These are phyloP conservation scores for Heliconius sara DNA, from an alignment of 2,888 invertebrate species.

Conservation along the genomic window DNA sequence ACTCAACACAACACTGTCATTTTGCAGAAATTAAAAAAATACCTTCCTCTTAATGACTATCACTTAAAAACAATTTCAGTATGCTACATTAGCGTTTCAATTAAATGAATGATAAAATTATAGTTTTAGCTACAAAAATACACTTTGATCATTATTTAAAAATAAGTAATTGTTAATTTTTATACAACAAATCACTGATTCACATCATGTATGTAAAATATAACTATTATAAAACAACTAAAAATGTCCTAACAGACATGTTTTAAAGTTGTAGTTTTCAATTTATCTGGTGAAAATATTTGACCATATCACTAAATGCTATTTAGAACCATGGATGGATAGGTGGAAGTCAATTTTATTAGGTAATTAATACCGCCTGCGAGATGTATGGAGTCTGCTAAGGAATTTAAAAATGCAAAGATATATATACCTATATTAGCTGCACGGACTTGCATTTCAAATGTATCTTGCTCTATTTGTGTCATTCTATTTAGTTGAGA, in stretches of 20 bases:
- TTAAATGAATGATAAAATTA: too few species aligned
- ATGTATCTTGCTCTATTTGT: conserved; percentile 97
- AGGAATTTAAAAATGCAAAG: not conserved
- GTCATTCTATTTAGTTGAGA: conserved; percentile 94
- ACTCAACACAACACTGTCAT: too few species aligned
- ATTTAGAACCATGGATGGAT: not conserved
- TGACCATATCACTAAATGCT: not conserved
- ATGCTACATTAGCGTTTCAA: too few species aligned
- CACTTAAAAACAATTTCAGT: too few species aligned
- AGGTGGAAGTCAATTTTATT: not conserved
- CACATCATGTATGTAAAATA: too few species aligned
- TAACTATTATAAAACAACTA: not conserved
- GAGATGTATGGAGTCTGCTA: not conserved
- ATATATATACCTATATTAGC: conserved; percentile 90
- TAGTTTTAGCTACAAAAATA: too few species aligned
- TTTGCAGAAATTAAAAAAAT: too few species aligned
- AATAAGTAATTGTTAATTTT: too few species aligned
- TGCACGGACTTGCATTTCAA: conserved; percentile 98
- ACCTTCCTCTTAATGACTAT: too few species aligned
- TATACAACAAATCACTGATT: too few species aligned
- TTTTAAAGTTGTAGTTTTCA: not conserved
- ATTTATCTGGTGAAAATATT: not conserved
- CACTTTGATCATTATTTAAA: too few species aligned
- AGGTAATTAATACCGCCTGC: not conserved
- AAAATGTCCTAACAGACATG: not conserved